Conservation (phyloP, 1,140 invertebrate species). For the Bombus terrestris region DNA sequence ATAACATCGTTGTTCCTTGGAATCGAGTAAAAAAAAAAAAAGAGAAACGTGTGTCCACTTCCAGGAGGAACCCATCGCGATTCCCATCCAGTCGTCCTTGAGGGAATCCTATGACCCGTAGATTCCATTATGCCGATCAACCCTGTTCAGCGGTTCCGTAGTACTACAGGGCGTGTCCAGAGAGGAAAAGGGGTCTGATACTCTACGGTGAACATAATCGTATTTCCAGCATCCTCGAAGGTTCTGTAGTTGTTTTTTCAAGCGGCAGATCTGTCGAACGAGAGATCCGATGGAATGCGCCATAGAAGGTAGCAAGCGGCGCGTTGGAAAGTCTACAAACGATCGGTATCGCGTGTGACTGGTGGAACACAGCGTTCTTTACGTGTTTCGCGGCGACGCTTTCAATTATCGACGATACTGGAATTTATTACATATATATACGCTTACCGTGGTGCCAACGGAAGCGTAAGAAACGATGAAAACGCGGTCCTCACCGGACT, state of each 20-base stretch:
- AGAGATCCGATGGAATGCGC: conserved; percentile 37
- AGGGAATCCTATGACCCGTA: conserved; percentile 32
- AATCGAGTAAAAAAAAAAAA: neutral
- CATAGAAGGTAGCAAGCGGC: conserved; percentile 19
- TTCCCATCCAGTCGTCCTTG: conserved; percentile 43
- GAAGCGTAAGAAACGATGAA: neutral
- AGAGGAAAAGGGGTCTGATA: neutral
- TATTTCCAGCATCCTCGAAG: conserved; percentile 27
- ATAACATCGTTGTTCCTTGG: neutral
- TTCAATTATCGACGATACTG: conserved; percentile 49
- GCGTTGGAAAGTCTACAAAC: conserved; percentile 8
- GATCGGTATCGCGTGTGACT: conserved; percentile 49
- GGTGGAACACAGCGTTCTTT: conserved; percentile 33
- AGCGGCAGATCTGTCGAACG: neutral
- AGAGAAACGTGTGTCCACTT: neutral
- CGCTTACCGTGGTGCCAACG: neutral
- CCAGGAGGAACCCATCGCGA: conserved; percentile 13
- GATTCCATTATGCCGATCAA: conserved; percentile 49
- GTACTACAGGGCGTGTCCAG: conserved; percentile 11
- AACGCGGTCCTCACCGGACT: neutral
- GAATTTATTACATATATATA: conserved; percentile 28
- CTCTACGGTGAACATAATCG: conserved; percentile 22
- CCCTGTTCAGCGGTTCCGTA: neutral
- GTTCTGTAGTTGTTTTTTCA: conserved; percentile 12
- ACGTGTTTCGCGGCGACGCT: conserved; percentile 44